Evolutionary conservation across 2,797 vertebrate genomes (phyloP), one percentile per base, ranked within the genome.

Genomic region (Kryptolebias ocellatus): DNA sequence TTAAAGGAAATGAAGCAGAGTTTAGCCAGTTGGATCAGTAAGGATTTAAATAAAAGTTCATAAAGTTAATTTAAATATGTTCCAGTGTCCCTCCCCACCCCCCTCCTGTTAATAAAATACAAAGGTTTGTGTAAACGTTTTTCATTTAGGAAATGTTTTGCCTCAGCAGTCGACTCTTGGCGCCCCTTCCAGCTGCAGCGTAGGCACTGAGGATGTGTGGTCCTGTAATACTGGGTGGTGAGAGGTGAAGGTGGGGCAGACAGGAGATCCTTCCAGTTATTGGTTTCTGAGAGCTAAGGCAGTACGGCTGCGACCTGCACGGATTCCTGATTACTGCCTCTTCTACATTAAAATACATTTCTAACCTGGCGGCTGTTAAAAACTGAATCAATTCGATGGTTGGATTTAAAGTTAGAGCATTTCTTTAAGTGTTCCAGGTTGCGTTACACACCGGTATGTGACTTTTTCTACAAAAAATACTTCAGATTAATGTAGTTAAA

Each of bases 61-160:
- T 17, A 69, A n/a, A 65, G 56, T 42, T 72, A 1, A 56, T 67
- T 54, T 67, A 14, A 71, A 37, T 27, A 47, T 37, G 17, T 20
- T 54, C 42, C 17, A 51, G 59, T 39, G 24, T 47, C 20, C 20
- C 17, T 16, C 57, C 9, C 9, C 1, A 7, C 9, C 7, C 7
- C 7, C 7, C 9, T 34, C 9, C 1, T 39, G 37, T 39, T n/a
- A 31, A 62, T 20, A 31, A 52, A 79, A 65, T 28, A 0, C 11
- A 56, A 62, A 46, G 50, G 66, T 79, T 46, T 34, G 67, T 76
- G 70, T 70, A 73, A 86, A 80, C 63, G 42, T 60, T 45, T 45
- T 17, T 15, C 54, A 37, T 39, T 20, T 42, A 18, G 64, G 24
- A 49, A 49, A 28, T 17, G 46, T 45, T 46, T 20, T 20, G 29